These are phyloP conservation scores for Prorops nasuta DNA, from an alignment of 1,140 invertebrate genomes.

Conservation along the genomic window DNA sequence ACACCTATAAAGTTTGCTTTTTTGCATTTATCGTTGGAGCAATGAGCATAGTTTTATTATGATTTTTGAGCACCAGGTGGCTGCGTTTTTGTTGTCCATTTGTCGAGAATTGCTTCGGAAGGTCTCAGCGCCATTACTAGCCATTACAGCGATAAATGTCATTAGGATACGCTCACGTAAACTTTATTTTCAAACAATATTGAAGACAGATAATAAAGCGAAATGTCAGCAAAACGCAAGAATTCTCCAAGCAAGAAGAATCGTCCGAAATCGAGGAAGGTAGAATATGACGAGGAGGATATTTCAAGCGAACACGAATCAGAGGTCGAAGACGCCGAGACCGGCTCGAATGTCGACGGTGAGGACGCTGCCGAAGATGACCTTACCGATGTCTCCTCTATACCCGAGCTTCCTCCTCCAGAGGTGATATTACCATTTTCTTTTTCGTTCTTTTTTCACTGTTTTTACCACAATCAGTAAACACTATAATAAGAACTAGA, in stretches of 20 bases:
- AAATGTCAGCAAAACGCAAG: constrained; percentile 49
- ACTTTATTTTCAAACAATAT: background rate
- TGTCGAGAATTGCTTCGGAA: constrained; percentile 16
- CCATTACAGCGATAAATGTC: constrained; percentile 37
- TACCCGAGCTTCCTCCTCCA: constrained; percentile 47
- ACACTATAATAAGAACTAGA: no score
- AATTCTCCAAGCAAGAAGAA: constrained; percentile 36
- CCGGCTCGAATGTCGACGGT: constrained; percentile 40
- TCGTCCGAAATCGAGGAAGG: constrained; percentile 45
- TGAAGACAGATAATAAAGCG: constrained; percentile 5
- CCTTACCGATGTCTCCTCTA: constrained; percentile 37
- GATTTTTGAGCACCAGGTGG: constrained; percentile 45
- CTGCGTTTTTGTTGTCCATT: constrained; percentile 33
- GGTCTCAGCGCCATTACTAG: constrained; percentile 32
- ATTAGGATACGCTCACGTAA: no score
- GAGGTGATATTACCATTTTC: constrained; percentile 42
- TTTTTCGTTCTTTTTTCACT: constrained; percentile 7
- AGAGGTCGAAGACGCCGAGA: constrained; percentile 48
- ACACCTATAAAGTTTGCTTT: constrained; percentile 32
- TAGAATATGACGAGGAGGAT: constrained; percentile 54
- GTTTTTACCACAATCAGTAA: no score
- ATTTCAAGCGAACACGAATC: constrained; percentile 53
- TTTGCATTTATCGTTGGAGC: constrained; percentile 37
- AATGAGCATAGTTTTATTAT: constrained; percentile 44
- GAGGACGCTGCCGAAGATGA: constrained; percentile 46